Evolutionary conservation across 2,113 vertebrate species (phyloP).

Genomic region (Nannospalax galili): DNA sequence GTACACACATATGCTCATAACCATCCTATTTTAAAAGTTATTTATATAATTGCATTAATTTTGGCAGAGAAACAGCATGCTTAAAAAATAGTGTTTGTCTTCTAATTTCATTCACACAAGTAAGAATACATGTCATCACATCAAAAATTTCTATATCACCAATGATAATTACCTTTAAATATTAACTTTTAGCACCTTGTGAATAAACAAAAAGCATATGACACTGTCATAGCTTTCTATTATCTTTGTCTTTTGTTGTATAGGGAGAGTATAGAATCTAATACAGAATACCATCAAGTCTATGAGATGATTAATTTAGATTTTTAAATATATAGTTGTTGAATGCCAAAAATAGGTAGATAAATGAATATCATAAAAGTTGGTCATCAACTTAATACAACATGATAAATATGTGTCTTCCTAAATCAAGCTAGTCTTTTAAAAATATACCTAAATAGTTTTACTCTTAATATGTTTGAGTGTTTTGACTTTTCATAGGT

Average conservation of each 20-base stretch:
- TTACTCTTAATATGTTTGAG: no score
- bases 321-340: neutral
- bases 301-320: neutral
- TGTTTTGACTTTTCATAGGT: no score
- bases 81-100: neutral
- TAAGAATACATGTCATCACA: neutral
- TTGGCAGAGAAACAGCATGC: neutral
- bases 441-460: no score
- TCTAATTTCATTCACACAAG: neutral
- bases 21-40: neutral
- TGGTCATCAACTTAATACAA: neutral
- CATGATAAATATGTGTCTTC: neutral
- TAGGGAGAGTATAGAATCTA: neutral
- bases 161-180: neutral
- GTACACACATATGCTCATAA: neutral
- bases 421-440: neutral
- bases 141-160: neutral
- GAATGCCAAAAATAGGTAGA: no score
- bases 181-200: neutral
- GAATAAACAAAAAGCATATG: neutral
- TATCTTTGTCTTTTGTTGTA: neutral
- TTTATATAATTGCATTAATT: neutral
- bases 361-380: neutral
- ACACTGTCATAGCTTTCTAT: neutral
- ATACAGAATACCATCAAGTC: neutral